Percentiles rank a stretch among this genome's conserved stretches.
Evolutionary conservation across 2,888 invertebrate species (phyloP).

Genomic region (Conus canariensis): DNA sequence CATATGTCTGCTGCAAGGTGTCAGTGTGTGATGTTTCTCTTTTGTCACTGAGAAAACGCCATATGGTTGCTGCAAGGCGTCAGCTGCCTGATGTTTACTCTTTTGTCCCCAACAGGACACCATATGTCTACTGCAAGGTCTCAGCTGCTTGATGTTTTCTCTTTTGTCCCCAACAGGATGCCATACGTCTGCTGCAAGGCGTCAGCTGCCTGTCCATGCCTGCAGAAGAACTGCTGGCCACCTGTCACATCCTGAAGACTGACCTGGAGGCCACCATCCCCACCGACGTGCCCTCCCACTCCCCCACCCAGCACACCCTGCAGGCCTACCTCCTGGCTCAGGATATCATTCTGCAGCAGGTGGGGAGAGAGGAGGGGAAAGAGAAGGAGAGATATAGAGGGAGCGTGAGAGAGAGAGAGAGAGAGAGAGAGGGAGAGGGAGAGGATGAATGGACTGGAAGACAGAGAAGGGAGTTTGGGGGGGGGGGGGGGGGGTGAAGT

Average conservation of each 20-base stretch:
- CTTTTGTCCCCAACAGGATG: constrained; percentile 57
- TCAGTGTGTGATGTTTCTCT: too few species aligned
- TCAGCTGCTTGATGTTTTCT: not conserved
- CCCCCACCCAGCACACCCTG: constrained; percentile 63
- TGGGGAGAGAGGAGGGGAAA: constrained; percentile 33
- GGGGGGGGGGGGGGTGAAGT: not conserved
- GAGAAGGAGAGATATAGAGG: not conserved
- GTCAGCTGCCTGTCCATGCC: constrained; percentile 63
- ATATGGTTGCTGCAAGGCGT: not conserved
- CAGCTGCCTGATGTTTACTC: not conserved
- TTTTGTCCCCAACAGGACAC: too few species aligned
- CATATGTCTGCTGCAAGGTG: not conserved
- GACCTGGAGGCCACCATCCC: constrained; percentile 67
- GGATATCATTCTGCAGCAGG: constrained; percentile 67
- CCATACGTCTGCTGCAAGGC: constrained; percentile 57
- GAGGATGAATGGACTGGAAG: not conserved
- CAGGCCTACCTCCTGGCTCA: constrained; percentile 69
- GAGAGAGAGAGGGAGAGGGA: not conserved
- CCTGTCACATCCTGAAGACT: constrained; percentile 62
- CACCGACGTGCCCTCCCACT: constrained; percentile 55
- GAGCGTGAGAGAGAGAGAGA: not conserved
- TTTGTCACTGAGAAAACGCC: too few species aligned
- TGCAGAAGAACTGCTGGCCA: constrained; percentile 62
- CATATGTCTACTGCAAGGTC: too few species aligned
- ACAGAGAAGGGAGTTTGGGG: not conserved